Evolutionary conservation across 2,888 invertebrate genomes (phyloP).

Genomic region (Dromius quadrimaculatus): DNA sequence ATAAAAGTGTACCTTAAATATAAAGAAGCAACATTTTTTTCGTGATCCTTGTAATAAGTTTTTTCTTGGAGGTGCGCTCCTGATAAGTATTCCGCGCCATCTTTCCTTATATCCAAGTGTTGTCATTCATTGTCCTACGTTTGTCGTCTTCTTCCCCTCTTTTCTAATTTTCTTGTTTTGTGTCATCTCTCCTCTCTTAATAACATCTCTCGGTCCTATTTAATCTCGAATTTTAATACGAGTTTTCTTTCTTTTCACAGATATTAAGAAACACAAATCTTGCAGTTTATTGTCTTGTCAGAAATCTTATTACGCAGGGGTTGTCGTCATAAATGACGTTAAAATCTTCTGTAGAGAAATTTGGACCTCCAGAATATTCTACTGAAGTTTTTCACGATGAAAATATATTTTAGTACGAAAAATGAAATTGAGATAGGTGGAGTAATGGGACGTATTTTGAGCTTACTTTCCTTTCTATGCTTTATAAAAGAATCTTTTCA

Average conservation of each 20-base stretch:
- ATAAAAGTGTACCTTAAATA: too few species aligned
- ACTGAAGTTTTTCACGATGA: too few species aligned
- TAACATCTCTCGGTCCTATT: conserved; percentile 44
- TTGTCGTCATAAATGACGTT: conserved; percentile 25
- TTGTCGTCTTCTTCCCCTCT: conserved; percentile 31
- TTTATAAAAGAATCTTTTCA: too few species aligned
- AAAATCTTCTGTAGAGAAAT: background rate
- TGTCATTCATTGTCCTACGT: conserved; percentile 31
- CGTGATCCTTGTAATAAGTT: too few species aligned
- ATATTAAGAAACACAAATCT: conserved; percentile 28
- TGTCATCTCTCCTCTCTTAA: conserved; percentile 39
- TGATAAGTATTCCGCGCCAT: background rate
- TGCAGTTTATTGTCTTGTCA: conserved; percentile 15
- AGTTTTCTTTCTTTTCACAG: conserved; percentile 41
- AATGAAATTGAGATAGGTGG: too few species aligned
- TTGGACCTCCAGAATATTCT: too few species aligned
- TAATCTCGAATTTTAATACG: conserved; percentile 48
- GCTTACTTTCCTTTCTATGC: too few species aligned
- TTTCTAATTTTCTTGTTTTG: conserved; percentile 21
- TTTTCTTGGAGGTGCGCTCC: background rate
- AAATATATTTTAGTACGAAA: too few species aligned
- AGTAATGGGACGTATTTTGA: too few species aligned
- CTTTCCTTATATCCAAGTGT: conserved; percentile 19
- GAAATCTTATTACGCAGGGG: conserved; percentile 16
- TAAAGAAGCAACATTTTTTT: too few species aligned